Evolutionary conservation across 2,888 invertebrate genomes (phyloP).

Genomic region (Limnephilus rhombicus): DNA sequence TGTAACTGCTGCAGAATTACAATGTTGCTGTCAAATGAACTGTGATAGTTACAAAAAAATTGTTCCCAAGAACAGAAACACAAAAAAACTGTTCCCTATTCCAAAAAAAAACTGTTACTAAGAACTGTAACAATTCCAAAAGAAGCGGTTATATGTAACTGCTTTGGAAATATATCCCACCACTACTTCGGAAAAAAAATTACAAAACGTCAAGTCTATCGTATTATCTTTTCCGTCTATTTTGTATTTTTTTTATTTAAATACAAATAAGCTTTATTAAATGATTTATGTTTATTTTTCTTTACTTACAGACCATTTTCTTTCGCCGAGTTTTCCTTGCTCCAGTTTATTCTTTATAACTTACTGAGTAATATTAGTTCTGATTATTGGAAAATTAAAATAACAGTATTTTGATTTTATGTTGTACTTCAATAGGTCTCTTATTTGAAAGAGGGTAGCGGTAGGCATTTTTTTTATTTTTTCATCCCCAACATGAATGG

Average conservation of each 20-base stretch:
- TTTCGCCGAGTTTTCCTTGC: not conserved
- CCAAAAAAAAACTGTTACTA: too few relatives aligned
- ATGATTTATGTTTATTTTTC: not conserved
- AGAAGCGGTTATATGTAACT: not conserved
- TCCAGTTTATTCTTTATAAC: not conserved
- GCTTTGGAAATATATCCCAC: not conserved
- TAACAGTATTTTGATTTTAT: too few relatives aligned
- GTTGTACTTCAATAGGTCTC: too few relatives aligned
- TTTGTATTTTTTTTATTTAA: not conserved
- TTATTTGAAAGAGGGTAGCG: too few relatives aligned
- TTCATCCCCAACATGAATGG: too few relatives aligned
- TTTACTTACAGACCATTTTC: too few relatives aligned
- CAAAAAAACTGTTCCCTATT: too few relatives aligned
- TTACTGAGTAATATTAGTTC: too few relatives aligned
- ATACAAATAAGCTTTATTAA: not conserved
- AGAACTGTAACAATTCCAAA: not conserved
- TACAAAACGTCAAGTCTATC: not conserved
- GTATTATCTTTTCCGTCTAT: not conserved
- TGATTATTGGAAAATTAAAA: too few relatives aligned
- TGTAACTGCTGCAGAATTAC: not conserved
- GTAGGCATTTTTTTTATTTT: not conserved
- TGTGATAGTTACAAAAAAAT: not conserved
- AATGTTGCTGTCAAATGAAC: not conserved
- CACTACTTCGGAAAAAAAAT: not conserved
- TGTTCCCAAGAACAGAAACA: too few relatives aligned